These are phyloP conservation scores for Pithys albifrons DNA, from an alignment of 2,113 vertebrate species.

Conservation along the genomic window DNA sequence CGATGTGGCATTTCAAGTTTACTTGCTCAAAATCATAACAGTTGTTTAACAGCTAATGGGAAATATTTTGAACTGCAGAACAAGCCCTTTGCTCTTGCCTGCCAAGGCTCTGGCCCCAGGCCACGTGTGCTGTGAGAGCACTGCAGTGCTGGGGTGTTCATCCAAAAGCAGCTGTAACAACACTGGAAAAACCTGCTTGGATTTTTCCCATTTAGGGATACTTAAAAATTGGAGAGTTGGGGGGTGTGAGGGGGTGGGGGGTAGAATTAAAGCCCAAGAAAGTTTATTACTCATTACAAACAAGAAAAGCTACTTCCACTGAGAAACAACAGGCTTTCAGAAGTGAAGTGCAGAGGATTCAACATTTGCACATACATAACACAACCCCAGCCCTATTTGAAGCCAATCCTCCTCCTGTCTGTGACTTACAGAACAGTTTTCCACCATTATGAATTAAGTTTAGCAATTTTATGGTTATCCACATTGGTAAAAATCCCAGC, in stretches of 20 bases:
- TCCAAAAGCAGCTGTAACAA: not conserved
- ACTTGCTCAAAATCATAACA: not conserved
- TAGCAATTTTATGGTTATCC: not conserved
- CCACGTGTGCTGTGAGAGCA: accelerated
- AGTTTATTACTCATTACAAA: not conserved
- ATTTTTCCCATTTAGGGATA: not conserved
- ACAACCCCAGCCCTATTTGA: not conserved
- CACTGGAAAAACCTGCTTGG: not conserved
- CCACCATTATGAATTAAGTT: not conserved
- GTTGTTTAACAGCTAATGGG: not conserved
- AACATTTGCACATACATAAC: not conserved
- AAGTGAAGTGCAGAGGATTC: not conserved
- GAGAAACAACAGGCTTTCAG: not conserved
- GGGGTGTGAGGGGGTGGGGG: no score
- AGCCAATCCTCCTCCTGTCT: not conserved
- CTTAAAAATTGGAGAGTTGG: not conserved
- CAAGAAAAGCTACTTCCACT: not conserved
- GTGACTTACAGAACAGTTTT: not conserved
- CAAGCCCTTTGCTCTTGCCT: not conserved
- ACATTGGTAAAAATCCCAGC: accelerated
- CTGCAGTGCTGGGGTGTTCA: not conserved
- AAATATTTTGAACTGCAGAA: not conserved
- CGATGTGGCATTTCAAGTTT: not conserved
- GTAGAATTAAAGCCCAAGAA: not conserved
- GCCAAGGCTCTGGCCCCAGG: not conserved